Percentiles rank a stretch among this genome's conserved stretches.
Evolutionary conservation across 2,113 vertebrate species (phyloP).

Genomic region (Scatophagus argus): DNA sequence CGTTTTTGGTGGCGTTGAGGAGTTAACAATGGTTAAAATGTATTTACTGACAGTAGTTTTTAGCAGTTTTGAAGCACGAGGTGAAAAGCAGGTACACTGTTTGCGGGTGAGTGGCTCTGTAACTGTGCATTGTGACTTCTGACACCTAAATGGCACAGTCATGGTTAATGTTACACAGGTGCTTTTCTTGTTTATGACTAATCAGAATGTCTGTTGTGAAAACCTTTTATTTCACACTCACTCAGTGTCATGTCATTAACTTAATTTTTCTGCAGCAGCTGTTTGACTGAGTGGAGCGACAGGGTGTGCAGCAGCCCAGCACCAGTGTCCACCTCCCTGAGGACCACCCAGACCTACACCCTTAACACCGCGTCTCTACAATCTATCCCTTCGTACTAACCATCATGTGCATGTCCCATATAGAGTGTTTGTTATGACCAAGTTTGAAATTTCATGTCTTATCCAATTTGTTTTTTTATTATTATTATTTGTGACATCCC

Average conservation of each 20-base stretch:
- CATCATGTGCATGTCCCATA: conserved; percentile 38
- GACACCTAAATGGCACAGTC: background rate
- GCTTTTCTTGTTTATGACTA: background rate
- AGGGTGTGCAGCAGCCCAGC: background rate
- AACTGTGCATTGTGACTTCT: too few species aligned
- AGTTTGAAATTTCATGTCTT: background rate
- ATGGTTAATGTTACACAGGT: background rate
- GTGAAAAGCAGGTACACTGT: too few species aligned
- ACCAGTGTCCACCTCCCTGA: background rate
- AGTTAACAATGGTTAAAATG: too few species aligned
- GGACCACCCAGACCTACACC: conserved; percentile 39
- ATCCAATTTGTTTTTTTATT: background rate
- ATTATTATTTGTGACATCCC: background rate
- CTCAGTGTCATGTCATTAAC: background rate
- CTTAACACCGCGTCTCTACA: conserved; percentile 74
- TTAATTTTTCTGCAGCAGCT: conserved; percentile 36
- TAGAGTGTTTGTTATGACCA: conserved; percentile 1
- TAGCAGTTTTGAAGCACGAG: too few species aligned
- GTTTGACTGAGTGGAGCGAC: conserved; percentile 5
- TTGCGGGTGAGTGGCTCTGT: too few species aligned
- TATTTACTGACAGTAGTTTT: too few species aligned
- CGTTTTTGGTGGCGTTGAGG: too few species aligned
- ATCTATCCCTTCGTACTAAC: conserved; percentile 39
- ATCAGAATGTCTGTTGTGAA: background rate
- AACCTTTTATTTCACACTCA: background rate